Percentiles rank a stretch among this genome's conserved stretches.
Evolutionary conservation across 23 tunicate species (phyloP).

Genomic region (Diplosoma virens): DNA sequence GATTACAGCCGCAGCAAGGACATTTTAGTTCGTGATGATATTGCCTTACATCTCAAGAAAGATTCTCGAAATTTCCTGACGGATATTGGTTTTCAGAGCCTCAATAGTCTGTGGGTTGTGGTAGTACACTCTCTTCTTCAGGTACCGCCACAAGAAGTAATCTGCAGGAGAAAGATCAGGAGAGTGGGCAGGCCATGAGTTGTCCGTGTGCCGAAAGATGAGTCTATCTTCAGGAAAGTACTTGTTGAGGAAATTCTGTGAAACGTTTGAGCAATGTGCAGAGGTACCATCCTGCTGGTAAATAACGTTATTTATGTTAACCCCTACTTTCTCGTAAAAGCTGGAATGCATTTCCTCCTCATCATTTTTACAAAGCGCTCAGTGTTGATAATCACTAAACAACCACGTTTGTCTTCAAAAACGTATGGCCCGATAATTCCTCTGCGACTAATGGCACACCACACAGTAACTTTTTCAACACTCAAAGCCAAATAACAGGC

Average conservation of each 20-base stretch:
- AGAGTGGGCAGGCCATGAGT: background rate
- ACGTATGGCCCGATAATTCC: background rate
- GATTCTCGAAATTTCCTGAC: no score
- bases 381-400: background rate
- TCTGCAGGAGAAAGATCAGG: background rate
- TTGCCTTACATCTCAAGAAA: no score
- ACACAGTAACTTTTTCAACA: background rate
- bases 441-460: background rate
- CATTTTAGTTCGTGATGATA: background rate
- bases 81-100: background rate
- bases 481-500: background rate
- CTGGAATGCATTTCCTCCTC: background rate
- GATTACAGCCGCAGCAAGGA: background rate
- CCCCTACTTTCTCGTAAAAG: background rate
- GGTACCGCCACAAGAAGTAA: background rate
- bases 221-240: background rate
- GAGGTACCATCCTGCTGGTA: background rate
- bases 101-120: background rate
- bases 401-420: background rate
- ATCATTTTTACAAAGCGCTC: background rate
- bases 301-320: background rate
- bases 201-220: background rate
- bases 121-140: background rate
- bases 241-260: background rate
- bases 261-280: background rate